These are phyloP conservation scores for Chionoecetes opilio DNA, from an alignment of 1,140 invertebrate species.

Conservation along the genomic window DNA sequence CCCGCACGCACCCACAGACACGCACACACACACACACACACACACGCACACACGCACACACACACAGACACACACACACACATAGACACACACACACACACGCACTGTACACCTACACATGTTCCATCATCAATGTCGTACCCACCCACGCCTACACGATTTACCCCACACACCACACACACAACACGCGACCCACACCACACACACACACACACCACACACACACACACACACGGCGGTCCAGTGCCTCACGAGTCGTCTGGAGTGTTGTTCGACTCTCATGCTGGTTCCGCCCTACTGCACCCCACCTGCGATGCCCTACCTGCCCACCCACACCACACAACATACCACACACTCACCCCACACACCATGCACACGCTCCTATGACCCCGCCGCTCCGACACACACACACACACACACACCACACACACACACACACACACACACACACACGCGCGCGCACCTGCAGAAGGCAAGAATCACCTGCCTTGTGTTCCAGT, in stretches of 20 bases:
- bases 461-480: background rate
- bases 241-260: background rate
- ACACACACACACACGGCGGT: background rate
- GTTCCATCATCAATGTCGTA: no score
- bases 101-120: background rate
- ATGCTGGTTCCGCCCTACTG: background rate
- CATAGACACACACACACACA: background rate
- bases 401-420: background rate
- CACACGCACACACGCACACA: slow-evolving; percentile 25
- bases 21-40: slow-evolving; percentile 25
- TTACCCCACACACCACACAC: background rate
- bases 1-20: background rate
- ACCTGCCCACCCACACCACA: background rate
- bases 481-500: background rate
- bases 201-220: slow-evolving; percentile 24
- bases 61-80: slow-evolving; percentile 12
- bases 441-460: background rate
- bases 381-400: background rate
- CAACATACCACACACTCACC: background rate
- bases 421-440: background rate
- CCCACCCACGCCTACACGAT: background rate
- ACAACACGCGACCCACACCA: slow-evolving; percentile 8
- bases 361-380: background rate
- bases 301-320: background rate
- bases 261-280: background rate